Evolutionary conservation across 2,797 vertebrate genomes (phyloP).

Genomic region (Danio albolineatus): DNA sequence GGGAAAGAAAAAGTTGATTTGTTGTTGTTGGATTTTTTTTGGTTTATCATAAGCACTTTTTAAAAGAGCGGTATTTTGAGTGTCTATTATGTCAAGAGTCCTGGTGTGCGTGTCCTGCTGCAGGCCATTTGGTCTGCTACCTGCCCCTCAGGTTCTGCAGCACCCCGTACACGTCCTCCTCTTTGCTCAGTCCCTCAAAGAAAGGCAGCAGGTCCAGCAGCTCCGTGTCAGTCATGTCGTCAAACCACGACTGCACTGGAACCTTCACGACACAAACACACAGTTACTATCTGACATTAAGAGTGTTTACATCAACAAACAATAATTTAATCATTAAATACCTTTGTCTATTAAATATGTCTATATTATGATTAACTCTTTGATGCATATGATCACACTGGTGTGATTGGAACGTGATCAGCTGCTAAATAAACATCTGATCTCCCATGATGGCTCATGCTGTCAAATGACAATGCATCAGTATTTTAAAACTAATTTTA

Average conservation of each 20-base stretch:
- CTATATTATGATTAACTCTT: no score
- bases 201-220: conserved; percentile 96
- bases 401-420: no score
- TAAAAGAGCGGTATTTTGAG: conserved; percentile 56
- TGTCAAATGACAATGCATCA: no score
- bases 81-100: conserved; percentile 68
- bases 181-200: conserved; percentile 95
- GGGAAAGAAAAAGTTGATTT: conserved; percentile 54
- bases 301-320: no score
- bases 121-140: conserved; percentile 81
- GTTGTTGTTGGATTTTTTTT: conserved; percentile 65
- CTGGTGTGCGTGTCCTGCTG: conserved; percentile 23
- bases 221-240: conserved; percentile 97
- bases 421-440: no score
- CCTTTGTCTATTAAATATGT: no score
- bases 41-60: conserved; percentile 81
- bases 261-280: conserved; percentile 77
- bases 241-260: conserved; percentile 99
- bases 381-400: no score
- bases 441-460: no score
- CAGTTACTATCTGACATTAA: not conserved
- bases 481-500: no score
- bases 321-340: no score
- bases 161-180: conserved; percentile 93
- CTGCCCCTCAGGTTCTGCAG: conserved; percentile 91